Base-by-base conservation (phyloP, 2,888 invertebrate species). In the Apodemia hepburni region DNA sequence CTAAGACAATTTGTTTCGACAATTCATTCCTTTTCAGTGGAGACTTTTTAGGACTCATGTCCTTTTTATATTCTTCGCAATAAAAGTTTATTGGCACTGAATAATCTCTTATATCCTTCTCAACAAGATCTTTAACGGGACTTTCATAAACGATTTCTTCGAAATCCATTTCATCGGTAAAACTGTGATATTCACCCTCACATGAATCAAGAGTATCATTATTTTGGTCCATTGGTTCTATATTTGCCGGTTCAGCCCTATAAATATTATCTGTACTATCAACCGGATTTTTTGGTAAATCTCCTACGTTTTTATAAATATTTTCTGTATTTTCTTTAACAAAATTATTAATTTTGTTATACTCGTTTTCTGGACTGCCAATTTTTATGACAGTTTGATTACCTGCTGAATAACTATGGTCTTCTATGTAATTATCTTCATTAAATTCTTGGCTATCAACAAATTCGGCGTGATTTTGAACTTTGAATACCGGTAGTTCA, bases 151-250 rank as follows among this genome's bases (percentile, higher is more conserved):
- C 70, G 0, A 79, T 80, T 9, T 84, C 80, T 64, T 84, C 89
- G 15, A 85, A 83, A 66, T 85, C 80, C 68, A 80, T 72, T 22
- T 81, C 84, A 6, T 87, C 89, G 57, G 80, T 80, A 59, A 92
- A 92, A 66, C 91, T 92, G n/a, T 85, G 85, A 68, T 92, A 92
- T 70, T 88, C 90, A 0, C 92, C 92, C 73, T 87, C 87, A n/a
- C 69, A 70, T 0, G 82, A 76, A 17, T 83, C 82, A 18, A 77
- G 17, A n/a, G 75, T 73, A 11, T 65, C 68, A 0, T 64, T 29
- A 51, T 74, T 74, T 27, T 73, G 62, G 35, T 72, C 73, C 18
- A 73, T 74, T 27, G 73, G 62, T 35, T 72, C 73, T 27, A 73
- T 62, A 42, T 64, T 65, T 0, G 69, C 73, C 54, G 65, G 67